These are phyloP conservation scores for Dissostichus mawsoni DNA, from an alignment of 2,113 vertebrate genomes.

Conservation along the genomic window DNA sequence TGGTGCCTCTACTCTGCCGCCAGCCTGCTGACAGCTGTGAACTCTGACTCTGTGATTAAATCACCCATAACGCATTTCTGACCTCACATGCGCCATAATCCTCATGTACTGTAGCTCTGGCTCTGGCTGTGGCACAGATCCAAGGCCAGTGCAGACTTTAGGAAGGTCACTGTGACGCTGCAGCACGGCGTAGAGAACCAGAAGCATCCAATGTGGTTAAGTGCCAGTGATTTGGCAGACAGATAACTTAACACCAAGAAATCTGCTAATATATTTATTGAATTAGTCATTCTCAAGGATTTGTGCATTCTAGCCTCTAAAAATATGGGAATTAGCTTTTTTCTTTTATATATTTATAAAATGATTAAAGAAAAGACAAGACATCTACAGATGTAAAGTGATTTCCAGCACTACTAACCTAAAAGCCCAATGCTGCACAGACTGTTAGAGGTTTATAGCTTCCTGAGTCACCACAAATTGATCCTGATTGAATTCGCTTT, in stretches of 20 bases:
- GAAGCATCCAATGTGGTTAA: conserved; percentile 38
- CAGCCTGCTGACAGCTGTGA: conserved; percentile 54
- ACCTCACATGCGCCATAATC: conserved; percentile 36
- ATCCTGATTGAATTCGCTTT: background rate
- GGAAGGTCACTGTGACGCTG: conserved; percentile 61
- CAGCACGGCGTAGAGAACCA: conserved; percentile 26
- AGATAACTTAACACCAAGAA: background rate
- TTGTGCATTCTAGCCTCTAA: background rate
- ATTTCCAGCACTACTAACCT: background rate
- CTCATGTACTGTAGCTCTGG: conserved; percentile 9
- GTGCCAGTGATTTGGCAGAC: background rate
- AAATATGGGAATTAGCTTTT: background rate
- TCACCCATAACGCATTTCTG: conserved; percentile 11
- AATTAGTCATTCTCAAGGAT: background rate
- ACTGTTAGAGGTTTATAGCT: background rate
- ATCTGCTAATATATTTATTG: background rate
- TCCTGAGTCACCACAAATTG: conserved; percentile 7
- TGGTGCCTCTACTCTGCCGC: background rate
- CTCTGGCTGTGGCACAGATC: conserved; percentile 25
- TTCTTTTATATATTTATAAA: background rate
- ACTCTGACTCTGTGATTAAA: conserved; percentile 39
- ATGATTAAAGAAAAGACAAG: background rate
- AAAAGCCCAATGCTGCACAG: background rate
- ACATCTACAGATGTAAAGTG: background rate
- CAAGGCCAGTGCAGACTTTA: conserved; percentile 36